Conservation (phyloP, 2,113 vertebrate species). For the Oophaga pumilio region DNA sequence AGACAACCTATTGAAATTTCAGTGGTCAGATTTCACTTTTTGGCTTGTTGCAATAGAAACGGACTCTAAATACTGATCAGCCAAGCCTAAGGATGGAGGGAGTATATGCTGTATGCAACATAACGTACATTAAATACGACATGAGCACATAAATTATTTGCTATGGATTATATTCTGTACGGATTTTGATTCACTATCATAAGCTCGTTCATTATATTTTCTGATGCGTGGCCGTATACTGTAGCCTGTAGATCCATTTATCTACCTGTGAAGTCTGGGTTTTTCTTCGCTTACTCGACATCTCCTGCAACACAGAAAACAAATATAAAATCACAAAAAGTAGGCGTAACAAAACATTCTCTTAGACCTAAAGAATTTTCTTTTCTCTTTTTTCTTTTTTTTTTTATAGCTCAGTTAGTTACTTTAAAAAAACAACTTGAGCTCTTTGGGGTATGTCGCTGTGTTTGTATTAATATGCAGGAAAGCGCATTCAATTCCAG, state of each 20-base stretch:
- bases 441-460: neutral
- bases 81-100: neutral
- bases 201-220: neutral
- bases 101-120: neutral
- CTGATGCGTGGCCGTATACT: neutral
- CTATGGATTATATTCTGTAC: neutral
- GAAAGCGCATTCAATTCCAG: neutral
- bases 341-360: neutral
- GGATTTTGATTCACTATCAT: neutral
- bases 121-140: too few relatives aligned
- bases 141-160: neutral
- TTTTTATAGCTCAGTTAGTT: neutral
- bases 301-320: slow-evolving; percentile 74
- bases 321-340: neutral
- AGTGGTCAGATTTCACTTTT: too few relatives aligned
- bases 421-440: too few relatives aligned
- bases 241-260: neutral
- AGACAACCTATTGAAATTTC: too few relatives aligned
- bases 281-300: slow-evolving; percentile 88
- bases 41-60: neutral
- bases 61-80: neutral
- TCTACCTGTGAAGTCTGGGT: slow-evolving; percentile 82
- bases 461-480: neutral
- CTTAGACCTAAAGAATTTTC: neutral
- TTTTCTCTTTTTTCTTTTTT: too few relatives aligned